These are phyloP conservation scores for Nematolebias whitei DNA, from an alignment of 2,113 vertebrate species.

Conservation along the genomic window DNA sequence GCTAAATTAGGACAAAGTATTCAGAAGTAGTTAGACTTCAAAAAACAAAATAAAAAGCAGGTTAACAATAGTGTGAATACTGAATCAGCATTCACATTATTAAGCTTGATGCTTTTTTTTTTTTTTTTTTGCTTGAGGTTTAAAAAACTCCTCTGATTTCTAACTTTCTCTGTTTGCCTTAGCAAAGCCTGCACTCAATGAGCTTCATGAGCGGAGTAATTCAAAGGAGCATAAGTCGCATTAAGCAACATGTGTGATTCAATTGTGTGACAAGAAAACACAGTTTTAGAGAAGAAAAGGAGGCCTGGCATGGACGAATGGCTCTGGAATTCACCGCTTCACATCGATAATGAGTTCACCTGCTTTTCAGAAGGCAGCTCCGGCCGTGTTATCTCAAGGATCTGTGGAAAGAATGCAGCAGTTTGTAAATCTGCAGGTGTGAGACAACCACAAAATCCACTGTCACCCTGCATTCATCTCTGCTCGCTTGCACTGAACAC, in stretches of 20 bases:
- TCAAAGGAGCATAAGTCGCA: constrained; percentile 20
- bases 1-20: no score
- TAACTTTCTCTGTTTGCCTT: constrained; percentile 11
- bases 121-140: no score
- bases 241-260: constrained; percentile 30
- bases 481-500: constrained; percentile 29
- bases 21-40: no score
- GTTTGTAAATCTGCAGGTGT: constrained; percentile 49
- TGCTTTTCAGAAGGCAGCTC: constrained; percentile 50
- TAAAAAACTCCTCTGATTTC: neutral
- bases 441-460: constrained; percentile 32
- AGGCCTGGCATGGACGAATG: constrained; percentile 58
- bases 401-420: constrained; percentile 63
- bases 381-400: constrained; percentile 59
- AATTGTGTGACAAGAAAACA: constrained; percentile 51
- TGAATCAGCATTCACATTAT: no score
- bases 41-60: no score
- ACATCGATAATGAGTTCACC: constrained; percentile 53
- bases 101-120: no score
- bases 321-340: constrained; percentile 55
- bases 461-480: constrained; percentile 32
- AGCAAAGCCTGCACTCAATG: constrained; percentile 3
- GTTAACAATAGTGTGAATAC: no score
- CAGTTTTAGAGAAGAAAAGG: constrained; percentile 57
- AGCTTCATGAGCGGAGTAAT: neutral